These are phyloP conservation scores for Cichlasoma orientale DNA, from an alignment of 2,797 vertebrate genomes.

Conservation along the genomic window DNA sequence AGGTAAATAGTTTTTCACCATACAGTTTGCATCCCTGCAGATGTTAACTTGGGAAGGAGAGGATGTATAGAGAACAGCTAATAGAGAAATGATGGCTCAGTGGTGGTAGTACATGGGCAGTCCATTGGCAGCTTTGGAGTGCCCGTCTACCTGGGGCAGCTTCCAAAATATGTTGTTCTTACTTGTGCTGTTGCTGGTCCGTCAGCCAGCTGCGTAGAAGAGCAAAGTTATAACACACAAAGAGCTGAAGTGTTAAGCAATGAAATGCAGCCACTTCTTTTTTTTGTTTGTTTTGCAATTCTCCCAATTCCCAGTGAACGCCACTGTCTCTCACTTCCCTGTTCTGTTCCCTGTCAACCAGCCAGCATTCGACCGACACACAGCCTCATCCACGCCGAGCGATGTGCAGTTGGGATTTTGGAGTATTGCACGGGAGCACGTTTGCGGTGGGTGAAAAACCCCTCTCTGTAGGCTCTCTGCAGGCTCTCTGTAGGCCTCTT, in stretches of 20 bases:
- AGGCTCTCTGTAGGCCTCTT: background rate
- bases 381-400: background rate
- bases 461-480: no score
- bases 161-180: background rate
- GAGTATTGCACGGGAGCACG: background rate
- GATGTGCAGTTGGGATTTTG: background rate
- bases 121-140: no score
- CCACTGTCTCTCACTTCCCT: background rate
- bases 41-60: constrained; percentile 65
- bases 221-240: no score
- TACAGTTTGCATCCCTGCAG: constrained; percentile 15
- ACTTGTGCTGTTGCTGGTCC: background rate
- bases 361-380: background rate
- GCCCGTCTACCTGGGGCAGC: no score
- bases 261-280: background rate
- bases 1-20: no score
- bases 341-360: background rate
- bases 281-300: background rate
- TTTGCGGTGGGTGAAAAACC: background rate
- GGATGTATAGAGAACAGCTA: constrained; percentile 49
- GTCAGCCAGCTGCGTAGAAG: background rate
- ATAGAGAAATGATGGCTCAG: background rate
- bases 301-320: background rate
- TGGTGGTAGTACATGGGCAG: no score
- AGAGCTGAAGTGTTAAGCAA: background rate